These are phyloP conservation scores for Toxostoma redivivum DNA, from an alignment of 2,113 vertebrate species.

Conservation along the genomic window DNA sequence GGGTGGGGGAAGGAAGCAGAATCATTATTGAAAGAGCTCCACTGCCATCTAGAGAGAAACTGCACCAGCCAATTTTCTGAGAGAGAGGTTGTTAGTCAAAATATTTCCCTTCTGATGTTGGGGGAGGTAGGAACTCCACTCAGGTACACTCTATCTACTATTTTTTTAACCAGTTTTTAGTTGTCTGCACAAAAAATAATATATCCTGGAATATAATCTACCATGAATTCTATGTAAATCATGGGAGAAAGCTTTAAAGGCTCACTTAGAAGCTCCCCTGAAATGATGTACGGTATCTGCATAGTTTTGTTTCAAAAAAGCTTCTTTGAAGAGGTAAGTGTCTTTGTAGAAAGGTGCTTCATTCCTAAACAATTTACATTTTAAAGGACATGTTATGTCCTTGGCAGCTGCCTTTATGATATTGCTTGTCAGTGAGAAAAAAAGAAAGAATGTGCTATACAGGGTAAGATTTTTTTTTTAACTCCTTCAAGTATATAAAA, in stretches of 20 bases:
- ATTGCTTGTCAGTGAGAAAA: not conserved
- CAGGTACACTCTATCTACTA: not conserved
- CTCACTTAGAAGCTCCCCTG: not conserved
- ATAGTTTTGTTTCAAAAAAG: not conserved
- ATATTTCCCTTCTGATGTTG: not conserved
- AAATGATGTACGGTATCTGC: not conserved
- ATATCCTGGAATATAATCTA: not conserved
- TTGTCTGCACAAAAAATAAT: not conserved
- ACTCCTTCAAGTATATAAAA: not conserved
- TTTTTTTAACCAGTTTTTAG: not conserved
- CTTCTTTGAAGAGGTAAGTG: not conserved
- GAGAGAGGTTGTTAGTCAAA: not conserved
- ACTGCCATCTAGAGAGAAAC: slow-evolving; percentile 73
- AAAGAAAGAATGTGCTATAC: not conserved
- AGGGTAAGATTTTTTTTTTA: not conserved
- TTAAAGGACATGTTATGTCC: not conserved
- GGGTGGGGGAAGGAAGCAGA: slow-evolving; percentile 15
- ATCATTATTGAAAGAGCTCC: slow-evolving; percentile 36
- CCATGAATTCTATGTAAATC: not conserved
- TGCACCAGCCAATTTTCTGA: not conserved
- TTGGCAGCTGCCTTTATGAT: not conserved
- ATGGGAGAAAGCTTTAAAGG: not conserved
- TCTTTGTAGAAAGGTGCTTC: not conserved
- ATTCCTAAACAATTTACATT: slow-evolving; percentile 9
- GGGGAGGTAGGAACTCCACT: not conserved